phyloP scores from a whole-genome alignment of 2,113 vertebrate genomes.

The Triplophysa rosa region DNA sequence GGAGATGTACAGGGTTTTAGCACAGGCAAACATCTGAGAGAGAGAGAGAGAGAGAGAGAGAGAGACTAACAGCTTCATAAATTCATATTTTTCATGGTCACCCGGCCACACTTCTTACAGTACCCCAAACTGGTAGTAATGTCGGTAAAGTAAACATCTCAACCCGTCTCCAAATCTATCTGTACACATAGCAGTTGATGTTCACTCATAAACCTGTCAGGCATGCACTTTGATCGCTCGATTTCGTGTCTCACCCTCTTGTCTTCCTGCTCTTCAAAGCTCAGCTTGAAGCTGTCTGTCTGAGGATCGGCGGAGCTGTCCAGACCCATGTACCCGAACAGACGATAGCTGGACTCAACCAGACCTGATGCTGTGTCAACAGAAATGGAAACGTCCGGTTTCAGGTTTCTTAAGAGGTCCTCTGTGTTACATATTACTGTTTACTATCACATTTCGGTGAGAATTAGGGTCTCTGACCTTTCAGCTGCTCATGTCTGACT shows the following conservation, averaged over 20 bases:
- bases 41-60: background rate
- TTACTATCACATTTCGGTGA: constrained; percentile 1
- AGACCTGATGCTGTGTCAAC: constrained; percentile 68
- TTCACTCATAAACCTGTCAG: constrained; percentile 20
- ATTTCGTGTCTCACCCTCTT: constrained; percentile 73
- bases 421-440: background rate
- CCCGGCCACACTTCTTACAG: background rate
- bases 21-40: constrained; percentile 84
- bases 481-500: constrained; percentile 79
- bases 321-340: constrained; percentile 91
- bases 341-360: constrained; percentile 67
- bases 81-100: background rate
- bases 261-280: constrained; percentile 84
- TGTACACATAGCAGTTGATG: constrained; percentile 7
- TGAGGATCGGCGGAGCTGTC: constrained; percentile 81
- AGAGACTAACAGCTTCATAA: too few relatives aligned
- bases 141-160: constrained; percentile 4
- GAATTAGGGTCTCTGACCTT: constrained; percentile 72
- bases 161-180: constrained; percentile 10
- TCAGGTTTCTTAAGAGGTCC: background rate
- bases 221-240: background rate
- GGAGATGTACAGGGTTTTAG: constrained; percentile 93
- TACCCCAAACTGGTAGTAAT: background rate
- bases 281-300: constrained; percentile 83
- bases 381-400: background rate